Percentiles rank a stretch among this genome's conserved stretches.
Evolutionary conservation across 2,113 vertebrate species (phyloP).

Genomic region (Piprites chloris): DNA sequence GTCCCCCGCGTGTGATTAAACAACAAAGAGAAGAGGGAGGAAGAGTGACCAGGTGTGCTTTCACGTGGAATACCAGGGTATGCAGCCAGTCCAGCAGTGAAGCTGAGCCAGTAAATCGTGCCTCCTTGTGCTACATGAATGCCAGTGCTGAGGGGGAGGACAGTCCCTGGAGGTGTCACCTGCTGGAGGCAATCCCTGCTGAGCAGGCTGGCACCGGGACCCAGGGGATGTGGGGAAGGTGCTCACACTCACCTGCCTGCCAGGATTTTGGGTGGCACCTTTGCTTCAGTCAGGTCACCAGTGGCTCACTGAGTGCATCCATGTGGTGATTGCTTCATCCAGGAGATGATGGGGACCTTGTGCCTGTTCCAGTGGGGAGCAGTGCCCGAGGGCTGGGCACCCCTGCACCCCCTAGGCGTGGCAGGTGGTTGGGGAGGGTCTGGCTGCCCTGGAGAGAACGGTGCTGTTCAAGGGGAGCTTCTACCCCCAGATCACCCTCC

Average conservation of each 20-base stretch:
- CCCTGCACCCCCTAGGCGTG: rapidly evolving
- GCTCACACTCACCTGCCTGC: neutral
- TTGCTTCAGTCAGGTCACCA: rapidly evolving
- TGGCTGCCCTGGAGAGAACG: neutral
- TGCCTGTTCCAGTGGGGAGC: neutral
- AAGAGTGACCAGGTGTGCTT: neutral
- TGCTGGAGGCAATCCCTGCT: neutral
- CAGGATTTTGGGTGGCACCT: rapidly evolving
- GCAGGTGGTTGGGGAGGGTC: neutral
- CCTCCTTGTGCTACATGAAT: rapidly evolving
- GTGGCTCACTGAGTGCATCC: neutral
- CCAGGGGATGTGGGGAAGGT: neutral
- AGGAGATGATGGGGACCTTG: rapidly evolving
- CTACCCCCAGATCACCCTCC: neutral
- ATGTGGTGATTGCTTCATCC: rapidly evolving
- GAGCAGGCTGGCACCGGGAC: rapidly evolving
- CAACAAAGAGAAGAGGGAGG: neutral
- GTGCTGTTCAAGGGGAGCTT: rapidly evolving
- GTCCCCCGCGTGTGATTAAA: too few species aligned
- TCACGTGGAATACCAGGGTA: neutral
- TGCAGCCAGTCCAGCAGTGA: neutral
- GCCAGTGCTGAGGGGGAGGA: neutral
- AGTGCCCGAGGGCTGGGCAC: neutral
- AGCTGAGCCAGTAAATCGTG: rapidly evolving
- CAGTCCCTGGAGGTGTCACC: neutral